Evolutionary conservation across 2,113 vertebrate genomes (phyloP).

Genomic region (Theropithecus gelada): DNA sequence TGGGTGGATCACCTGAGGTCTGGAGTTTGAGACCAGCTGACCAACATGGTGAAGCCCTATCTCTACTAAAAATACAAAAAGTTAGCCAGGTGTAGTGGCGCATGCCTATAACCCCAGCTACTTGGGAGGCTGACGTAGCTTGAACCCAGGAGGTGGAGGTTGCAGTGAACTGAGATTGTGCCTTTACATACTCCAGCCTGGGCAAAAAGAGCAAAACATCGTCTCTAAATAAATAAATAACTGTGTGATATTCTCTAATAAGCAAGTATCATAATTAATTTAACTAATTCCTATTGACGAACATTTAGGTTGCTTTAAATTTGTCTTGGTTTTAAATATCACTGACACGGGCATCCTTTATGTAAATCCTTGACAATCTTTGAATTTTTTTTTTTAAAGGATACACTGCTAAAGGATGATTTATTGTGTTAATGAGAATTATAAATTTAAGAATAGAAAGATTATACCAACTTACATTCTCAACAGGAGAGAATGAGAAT

Average conservation of each 20-base stretch:
- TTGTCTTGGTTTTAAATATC: slow-evolving; percentile 11
- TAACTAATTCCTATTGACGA: not conserved
- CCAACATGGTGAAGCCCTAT: too few relatives aligned
- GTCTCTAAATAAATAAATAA: not conserved
- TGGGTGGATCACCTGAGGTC: too few relatives aligned
- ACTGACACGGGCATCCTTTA: not conserved
- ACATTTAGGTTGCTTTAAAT: slow-evolving; percentile 15
- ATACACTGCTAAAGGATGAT: not conserved
- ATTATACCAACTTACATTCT: not conserved
- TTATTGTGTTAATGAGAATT: not conserved
- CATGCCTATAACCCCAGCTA: too few relatives aligned
- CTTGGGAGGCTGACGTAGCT: too few relatives aligned
- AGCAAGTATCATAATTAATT: not conserved
- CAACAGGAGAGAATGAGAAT: slow-evolving; percentile 5
- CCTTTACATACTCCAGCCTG: too few relatives aligned
- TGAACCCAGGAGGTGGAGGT: too few relatives aligned
- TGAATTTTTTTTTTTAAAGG: not conserved
- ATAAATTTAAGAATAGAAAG: not conserved
- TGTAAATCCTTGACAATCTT: not conserved
- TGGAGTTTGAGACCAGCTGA: too few relatives aligned
- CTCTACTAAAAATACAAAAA: too few relatives aligned
- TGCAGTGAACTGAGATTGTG: too few relatives aligned
- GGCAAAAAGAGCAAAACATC: too few relatives aligned
- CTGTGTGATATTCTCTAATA: not conserved
- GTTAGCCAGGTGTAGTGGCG: too few relatives aligned